Base-by-base conservation (phyloP, 1,140 invertebrate genomes). In the Ceratitis capitata region DNA sequence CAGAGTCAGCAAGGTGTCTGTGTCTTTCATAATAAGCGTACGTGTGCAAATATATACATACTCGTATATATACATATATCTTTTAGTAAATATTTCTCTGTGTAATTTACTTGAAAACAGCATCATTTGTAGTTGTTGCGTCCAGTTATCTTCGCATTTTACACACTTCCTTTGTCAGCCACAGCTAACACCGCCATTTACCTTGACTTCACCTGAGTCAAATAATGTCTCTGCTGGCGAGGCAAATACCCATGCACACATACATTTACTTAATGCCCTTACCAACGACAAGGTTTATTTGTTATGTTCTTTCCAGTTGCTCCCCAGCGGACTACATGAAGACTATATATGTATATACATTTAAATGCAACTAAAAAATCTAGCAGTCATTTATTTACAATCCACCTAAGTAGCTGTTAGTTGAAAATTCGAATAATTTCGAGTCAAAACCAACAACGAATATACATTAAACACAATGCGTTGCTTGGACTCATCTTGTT, bases 311-410 rank as follows among this genome's bases (percentile, higher is more conserved):
- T 78, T n/a, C 23, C 16, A 42, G 16, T 78, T 45, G 12, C 39
- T 42, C 23, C 69, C 69, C 69, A 14, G 69, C 39, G 69, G 69
- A 78, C 69, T 26, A 45, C 69, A 78, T 23, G 69, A 7, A 78
- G 69, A 78, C 69, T 45, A n/a, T n/a, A n/a, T n/a, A n/a, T n/a
- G n/a, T n/a, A n/a, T n/a, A n/a, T n/a, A 78, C 42, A 78, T 45
- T 42, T 78, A 78, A 78, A 78, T 78, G 35, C 69, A 78, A 78
- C 69, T 78, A 78, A 78, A 78, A 45, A 78, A 78, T 78, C 69
- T 78, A 78, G 35, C 69, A 69, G 61, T 45, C 69, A 78, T 78
- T 69, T 69, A 69, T 69, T 78, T 45, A 45, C 69, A 78, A 78
- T 23, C 69, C 69, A 78, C 69, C 69, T 78, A 45, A 78, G 69